A percentile compares a stretch with the other conserved stretches of the same genome.
These are phyloP conservation scores for Latrodectus hesperus DNA, from an alignment of 2,888 invertebrate genomes.

Conservation along the genomic window DNA sequence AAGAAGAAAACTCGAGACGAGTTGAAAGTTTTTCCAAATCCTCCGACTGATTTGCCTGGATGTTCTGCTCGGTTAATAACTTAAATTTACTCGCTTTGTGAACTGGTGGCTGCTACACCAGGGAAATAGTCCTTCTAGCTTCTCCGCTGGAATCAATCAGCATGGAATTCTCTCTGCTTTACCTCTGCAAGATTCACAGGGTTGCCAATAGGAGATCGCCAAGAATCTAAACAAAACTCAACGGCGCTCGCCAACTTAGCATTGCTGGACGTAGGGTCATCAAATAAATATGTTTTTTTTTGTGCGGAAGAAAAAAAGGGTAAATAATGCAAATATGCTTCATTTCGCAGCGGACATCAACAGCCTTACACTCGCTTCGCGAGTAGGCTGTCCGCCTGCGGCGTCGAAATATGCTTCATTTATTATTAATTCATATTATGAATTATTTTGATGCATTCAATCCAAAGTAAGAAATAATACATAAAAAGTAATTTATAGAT, in stretches of 20 bases:
- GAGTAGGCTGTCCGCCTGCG: too few relatives aligned
- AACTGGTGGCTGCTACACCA: slow-evolving; percentile 23
- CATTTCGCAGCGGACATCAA: too few relatives aligned
- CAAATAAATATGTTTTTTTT: neutral
- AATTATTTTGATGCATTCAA: too few relatives aligned
- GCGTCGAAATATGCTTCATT: too few relatives aligned
- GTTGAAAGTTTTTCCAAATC: neutral
- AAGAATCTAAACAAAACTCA: slow-evolving; percentile 13
- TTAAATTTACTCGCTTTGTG: slow-evolving; percentile 22
- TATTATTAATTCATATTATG: too few relatives aligned
- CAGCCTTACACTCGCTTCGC: too few relatives aligned
- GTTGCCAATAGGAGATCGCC: slow-evolving; percentile 55
- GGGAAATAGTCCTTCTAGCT: slow-evolving; percentile 35
- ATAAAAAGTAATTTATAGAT: too few relatives aligned
- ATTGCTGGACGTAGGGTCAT: neutral
- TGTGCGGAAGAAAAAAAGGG: neutral
- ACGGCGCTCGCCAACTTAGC: neutral
- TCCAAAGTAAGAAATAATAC: too few relatives aligned
- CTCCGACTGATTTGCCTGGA: neutral
- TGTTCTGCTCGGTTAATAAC: slow-evolving; percentile 15
- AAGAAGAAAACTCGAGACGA: neutral
- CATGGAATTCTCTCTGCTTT: slow-evolving; percentile 60
- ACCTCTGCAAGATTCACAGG: slow-evolving; percentile 62
- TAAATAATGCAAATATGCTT: too few relatives aligned
- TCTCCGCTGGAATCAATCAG: slow-evolving; percentile 58